Percentiles rank a stretch among this genome's conserved stretches.
phyloP scores from a whole-genome alignment of 1,140 invertebrate genomes.

The Zaprionus vittiger region DNA sequence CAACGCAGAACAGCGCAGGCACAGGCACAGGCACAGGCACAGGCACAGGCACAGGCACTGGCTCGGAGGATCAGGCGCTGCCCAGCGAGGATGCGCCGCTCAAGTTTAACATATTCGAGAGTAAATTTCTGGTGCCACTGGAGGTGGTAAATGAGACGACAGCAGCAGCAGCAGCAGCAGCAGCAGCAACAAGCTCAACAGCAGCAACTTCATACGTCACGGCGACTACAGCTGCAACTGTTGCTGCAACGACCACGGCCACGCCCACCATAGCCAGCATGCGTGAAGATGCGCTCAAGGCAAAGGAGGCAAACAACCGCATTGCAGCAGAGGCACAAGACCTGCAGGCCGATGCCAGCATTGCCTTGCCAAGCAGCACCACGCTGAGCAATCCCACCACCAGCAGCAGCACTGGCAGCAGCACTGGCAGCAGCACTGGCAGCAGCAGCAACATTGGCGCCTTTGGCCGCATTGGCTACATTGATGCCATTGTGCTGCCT shows the following conservation, averaged over 20 bases:
- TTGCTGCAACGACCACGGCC: not conserved
- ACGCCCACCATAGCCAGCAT: conserved; percentile 29
- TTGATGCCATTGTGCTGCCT: conserved; percentile 77
- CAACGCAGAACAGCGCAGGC: not conserved
- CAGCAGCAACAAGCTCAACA: conserved; percentile 16
- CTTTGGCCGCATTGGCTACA: conserved; percentile 47
- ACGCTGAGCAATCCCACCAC: conserved; percentile 27
- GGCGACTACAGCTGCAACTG: conserved; percentile 8
- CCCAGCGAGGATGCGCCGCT: conserved; percentile 78
- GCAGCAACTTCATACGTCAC: not conserved
- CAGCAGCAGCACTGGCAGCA: conserved; percentile 10
- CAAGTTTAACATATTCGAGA: conserved; percentile 80
- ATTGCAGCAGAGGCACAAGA: conserved; percentile 35
- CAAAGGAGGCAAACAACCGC: conserved; percentile 13
- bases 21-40: not conserved
- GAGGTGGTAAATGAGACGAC: conserved; percentile 24
- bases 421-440: conserved; percentile 1
- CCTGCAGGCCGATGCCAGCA: conserved; percentile 53
- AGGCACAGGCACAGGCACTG: not conserved
- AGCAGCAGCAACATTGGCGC: conserved; percentile 23
- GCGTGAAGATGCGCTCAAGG: conserved; percentile 26
- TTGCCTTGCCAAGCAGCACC: conserved; percentile 39
- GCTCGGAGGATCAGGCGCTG: conserved; percentile 57
- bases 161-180: conserved; percentile 12
- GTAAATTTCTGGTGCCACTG: conserved; percentile 68